Conservation (phyloP, 2,888 invertebrate species). For the Polyommatus icarus region DNA sequence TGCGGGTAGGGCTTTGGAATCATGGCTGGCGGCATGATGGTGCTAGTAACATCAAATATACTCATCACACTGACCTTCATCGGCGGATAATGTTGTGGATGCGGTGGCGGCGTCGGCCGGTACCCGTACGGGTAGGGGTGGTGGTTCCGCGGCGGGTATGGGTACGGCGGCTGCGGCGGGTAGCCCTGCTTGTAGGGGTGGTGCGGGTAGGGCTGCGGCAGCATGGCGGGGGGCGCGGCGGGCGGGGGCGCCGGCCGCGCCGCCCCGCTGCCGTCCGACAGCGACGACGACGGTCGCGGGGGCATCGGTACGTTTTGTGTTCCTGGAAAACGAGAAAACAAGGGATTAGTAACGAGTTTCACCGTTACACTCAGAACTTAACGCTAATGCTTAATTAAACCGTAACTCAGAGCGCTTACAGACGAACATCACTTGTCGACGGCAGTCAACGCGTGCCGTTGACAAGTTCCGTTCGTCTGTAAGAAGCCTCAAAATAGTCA, state of each 20-base stretch:
- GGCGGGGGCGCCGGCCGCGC: slow-evolving; percentile 57
- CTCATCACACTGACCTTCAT: slow-evolving; percentile 56
- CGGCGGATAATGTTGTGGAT: slow-evolving; percentile 68
- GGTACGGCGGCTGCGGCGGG: slow-evolving; percentile 73
- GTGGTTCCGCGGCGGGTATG: slow-evolving; percentile 72
- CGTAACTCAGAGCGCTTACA: too few relatives aligned
- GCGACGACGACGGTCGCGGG: slow-evolving; percentile 93
- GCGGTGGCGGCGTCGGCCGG: slow-evolving; percentile 68
- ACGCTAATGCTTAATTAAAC: too few relatives aligned
- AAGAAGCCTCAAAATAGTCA: too few relatives aligned
- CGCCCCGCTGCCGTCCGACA: slow-evolving; percentile 79
- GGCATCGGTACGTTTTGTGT: slow-evolving; percentile 98
- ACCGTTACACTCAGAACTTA: neutral
- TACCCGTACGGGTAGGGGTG: slow-evolving; percentile 75
- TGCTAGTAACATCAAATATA: too few relatives aligned
- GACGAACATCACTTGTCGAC: too few relatives aligned
- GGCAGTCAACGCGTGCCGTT: too few relatives aligned
- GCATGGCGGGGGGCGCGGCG: slow-evolving; percentile 60
- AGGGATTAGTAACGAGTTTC: neutral
- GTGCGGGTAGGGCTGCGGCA: slow-evolving; percentile 68
- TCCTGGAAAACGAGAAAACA: slow-evolving; percentile 68
- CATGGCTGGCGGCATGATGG: too few relatives aligned
- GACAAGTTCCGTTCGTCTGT: too few relatives aligned
- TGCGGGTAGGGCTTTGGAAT: slow-evolving; percentile 65
- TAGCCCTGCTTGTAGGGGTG: slow-evolving; percentile 71